A percentile compares a stretch with the other conserved stretches of the same genome.
phyloP scores from a whole-genome alignment of 2,113 vertebrate genomes.

The Urocynchramus pylzowi region DNA sequence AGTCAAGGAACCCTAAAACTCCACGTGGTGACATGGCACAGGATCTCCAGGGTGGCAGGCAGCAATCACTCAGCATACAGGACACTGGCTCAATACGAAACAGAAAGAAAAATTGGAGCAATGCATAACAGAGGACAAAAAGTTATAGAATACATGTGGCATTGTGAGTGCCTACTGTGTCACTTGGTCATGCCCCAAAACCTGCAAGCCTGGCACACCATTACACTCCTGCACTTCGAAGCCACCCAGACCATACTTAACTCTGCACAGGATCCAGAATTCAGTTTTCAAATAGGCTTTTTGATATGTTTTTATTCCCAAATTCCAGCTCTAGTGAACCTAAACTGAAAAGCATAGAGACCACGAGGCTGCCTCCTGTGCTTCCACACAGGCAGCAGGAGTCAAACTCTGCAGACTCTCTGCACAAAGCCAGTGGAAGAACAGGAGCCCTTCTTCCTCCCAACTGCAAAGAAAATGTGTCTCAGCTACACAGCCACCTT shows the following conservation, averaged over 20 bases:
- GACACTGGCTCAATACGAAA: background rate
- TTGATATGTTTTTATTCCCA: background rate
- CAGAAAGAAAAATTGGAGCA: background rate
- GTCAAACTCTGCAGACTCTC: background rate
- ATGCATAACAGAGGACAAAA: background rate
- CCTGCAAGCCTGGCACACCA: background rate
- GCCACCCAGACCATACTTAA: background rate
- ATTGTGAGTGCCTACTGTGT: background rate
- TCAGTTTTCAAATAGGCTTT: background rate
- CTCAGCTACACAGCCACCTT: background rate
- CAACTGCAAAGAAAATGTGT: fast-evolving
- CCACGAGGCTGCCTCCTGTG: background rate
- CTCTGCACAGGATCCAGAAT: background rate
- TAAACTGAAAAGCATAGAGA: background rate
- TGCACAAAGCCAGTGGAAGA: background rate
- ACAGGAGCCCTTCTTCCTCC: background rate
- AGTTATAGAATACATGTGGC: background rate
- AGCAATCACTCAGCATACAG: background rate
- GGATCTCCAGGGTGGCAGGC: background rate
- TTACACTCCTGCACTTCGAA: background rate
- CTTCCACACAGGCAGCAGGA: background rate
- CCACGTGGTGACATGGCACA: background rate
- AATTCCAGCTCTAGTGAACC: background rate
- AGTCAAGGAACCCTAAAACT: background rate
- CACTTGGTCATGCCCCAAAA: background rate